Conservation (phyloP, 2,888 invertebrate genomes). For the Nephrotoma appendiculata region DNA sequence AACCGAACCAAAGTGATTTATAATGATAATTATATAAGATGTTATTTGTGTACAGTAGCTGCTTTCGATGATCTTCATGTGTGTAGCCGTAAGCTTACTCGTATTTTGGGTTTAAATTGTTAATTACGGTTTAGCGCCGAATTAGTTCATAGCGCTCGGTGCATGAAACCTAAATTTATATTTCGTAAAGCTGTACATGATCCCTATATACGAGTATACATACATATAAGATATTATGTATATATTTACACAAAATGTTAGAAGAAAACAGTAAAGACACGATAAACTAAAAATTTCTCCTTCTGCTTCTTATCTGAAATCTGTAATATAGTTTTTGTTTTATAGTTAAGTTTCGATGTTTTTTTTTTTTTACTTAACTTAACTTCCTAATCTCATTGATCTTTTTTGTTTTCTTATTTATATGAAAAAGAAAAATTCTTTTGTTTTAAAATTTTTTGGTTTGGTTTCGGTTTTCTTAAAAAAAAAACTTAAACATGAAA, state of each 20-base stretch:
- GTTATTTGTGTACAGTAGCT: neutral
- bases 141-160: neutral
- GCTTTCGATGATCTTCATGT: neutral
- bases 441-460: neutral
- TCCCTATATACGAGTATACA: neutral
- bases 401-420: neutral
- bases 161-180: neutral
- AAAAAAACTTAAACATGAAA: neutral
- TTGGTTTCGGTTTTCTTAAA: neutral
- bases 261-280: neutral
- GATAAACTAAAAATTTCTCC: neutral
- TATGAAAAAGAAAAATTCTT: neutral
- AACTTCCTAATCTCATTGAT: neutral
- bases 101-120: neutral
- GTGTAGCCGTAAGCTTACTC: neutral
- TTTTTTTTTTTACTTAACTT: neutral
- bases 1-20: neutral
- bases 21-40: neutral
- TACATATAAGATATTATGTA: neutral
- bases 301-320: neutral
- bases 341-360: neutral
- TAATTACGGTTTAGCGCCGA: neutral
- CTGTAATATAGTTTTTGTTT: neutral
- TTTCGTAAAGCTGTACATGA: neutral
- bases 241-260: neutral